These are phyloP conservation scores for Turritopsis dohrnii DNA, from an alignment of 30 jellyfish, hydroid and myxozoan species.

Conservation along the genomic window DNA sequence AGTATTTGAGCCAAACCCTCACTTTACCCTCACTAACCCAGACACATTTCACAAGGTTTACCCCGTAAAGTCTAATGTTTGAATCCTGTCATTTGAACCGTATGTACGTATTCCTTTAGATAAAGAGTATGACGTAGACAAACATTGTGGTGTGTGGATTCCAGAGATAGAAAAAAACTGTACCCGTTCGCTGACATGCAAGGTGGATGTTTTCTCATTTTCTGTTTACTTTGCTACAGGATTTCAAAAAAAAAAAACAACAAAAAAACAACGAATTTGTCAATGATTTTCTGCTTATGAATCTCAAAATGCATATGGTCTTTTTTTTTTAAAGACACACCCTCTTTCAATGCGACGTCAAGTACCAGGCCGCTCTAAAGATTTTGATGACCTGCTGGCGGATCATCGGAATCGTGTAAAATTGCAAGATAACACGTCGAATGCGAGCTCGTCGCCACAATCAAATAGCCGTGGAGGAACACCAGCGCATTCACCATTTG, in stretches of 20 bases:
- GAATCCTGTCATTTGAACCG: too few relatives aligned
- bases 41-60: too few relatives aligned
- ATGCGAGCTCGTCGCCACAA: conserved; percentile 17
- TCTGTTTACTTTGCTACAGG: too few relatives aligned
- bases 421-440: conserved; percentile 26
- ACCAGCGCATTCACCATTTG: conserved; percentile 22
- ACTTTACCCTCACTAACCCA: too few relatives aligned
- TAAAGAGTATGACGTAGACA: conserved; percentile 83
- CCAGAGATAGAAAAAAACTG: conserved; percentile 69
- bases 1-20: too few relatives aligned
- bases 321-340: conserved; percentile 58
- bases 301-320: too few relatives aligned
- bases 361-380: conserved; percentile 75
- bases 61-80: too few relatives aligned
- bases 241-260: too few relatives aligned
- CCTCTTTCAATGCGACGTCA: conserved; percentile 77
- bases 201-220: too few relatives aligned
- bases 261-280: too few relatives aligned
- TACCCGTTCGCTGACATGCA: conserved; percentile 85
- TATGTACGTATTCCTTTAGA: too few relatives aligned
- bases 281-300: too few relatives aligned
- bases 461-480: conserved; percentile 15
- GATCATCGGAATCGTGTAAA: conserved; percentile 63
- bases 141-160: conserved; percentile 95
- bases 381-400: conserved; percentile 82